Conservation (phyloP, 2,888 invertebrate genomes). For the Prosapia bicincta region DNA sequence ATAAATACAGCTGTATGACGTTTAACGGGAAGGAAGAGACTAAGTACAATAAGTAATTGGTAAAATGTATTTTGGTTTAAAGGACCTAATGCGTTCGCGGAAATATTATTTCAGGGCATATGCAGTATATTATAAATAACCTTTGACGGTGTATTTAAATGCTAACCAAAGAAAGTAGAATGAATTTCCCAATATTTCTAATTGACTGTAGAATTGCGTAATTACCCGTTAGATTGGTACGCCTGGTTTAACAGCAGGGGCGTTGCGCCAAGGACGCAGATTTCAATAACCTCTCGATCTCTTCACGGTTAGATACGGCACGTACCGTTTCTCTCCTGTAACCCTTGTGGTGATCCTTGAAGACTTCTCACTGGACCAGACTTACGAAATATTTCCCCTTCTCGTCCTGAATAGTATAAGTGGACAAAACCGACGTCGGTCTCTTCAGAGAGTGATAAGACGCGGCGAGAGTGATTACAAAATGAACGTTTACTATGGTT, state of each 20-base stretch:
- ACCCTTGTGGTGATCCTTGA: background rate
- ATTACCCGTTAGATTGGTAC: background rate
- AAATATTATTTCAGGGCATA: too few species aligned
- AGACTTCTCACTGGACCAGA: background rate
- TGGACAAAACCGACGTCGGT: background rate
- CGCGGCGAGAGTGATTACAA: background rate
- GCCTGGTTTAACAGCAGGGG: background rate
- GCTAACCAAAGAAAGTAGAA: too few species aligned
- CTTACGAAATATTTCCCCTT: background rate
- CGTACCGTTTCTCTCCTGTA: background rate
- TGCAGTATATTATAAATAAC: too few species aligned
- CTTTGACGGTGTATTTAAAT: too few species aligned
- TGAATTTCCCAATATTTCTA: background rate
- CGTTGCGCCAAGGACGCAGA: background rate
- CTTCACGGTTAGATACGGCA: background rate
- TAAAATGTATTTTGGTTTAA: too few species aligned
- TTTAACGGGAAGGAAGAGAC: too few species aligned
- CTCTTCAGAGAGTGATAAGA: background rate
- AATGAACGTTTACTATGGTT: background rate
- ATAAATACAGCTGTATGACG: too few species aligned
- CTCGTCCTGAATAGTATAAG: background rate
- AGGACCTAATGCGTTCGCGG: too few species aligned
- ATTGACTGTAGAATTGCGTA: background rate
- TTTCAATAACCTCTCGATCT: background rate
- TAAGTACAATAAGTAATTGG: too few species aligned